Percentiles rank a stretch among this genome's conserved stretches.
Evolutionary conservation across 2,888 invertebrate species (phyloP).

Genomic region (Volucella bombylans): DNA sequence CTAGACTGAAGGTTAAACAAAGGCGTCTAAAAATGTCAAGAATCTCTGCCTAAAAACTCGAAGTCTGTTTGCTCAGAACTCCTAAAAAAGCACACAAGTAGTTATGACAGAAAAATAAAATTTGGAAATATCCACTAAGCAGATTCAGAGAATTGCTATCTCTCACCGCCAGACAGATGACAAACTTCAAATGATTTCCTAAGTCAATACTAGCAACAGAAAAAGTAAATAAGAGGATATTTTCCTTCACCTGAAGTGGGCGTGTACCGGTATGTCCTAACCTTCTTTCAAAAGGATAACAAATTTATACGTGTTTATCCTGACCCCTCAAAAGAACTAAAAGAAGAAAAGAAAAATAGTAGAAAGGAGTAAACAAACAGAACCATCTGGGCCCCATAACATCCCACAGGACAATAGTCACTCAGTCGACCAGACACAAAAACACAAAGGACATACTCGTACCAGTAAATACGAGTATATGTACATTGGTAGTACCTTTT

Average conservation of each 20-base stretch:
- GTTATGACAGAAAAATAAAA: too few relatives aligned
- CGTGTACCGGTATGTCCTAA: conserved; percentile 33
- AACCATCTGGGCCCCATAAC: conserved; percentile 53
- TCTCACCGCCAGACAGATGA: not conserved
- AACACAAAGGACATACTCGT: conserved; percentile 59
- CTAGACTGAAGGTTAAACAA: too few relatives aligned
- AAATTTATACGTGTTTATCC: conserved; percentile 44
- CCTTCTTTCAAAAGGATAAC: conserved; percentile 55
- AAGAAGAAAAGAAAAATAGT: too few relatives aligned
- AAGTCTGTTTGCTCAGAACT: too few relatives aligned
- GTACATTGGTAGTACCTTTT: conserved; percentile 21
- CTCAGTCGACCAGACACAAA: conserved; percentile 51
- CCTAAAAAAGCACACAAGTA: too few relatives aligned
- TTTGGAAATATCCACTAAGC: not conserved
- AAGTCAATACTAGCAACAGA: conserved; percentile 44
- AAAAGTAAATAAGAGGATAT: conserved; percentile 32
- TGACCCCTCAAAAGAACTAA: not conserved
- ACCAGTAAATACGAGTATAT: not conserved
- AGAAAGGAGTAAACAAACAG: conserved; percentile 60
- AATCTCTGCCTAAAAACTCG: too few relatives aligned
- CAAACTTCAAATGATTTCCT: conserved; percentile 39
- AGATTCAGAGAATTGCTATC: not conserved
- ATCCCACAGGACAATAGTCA: conserved; percentile 68
- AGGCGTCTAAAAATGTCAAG: too few relatives aligned
- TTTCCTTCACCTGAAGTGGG: conserved; percentile 31